Percentiles rank a stretch among this genome's conserved stretches.
Conservation (phyloP, 2,797 vertebrate species). For the Sebastes paucispinis region DNA sequence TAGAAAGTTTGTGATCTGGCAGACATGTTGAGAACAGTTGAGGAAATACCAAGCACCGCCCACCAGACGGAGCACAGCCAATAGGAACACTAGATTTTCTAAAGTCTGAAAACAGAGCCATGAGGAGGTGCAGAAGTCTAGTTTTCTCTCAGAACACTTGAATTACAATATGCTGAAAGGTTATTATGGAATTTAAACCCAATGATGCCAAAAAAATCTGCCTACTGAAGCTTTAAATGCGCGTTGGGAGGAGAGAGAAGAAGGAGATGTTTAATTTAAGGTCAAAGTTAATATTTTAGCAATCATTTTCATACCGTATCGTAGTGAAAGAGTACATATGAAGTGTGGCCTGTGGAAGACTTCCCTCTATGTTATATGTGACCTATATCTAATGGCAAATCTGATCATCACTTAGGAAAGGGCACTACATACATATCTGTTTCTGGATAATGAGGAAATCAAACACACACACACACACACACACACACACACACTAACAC, state of each 20-base stretch:
- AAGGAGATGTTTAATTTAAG: not conserved
- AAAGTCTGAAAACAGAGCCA: too few relatives aligned
- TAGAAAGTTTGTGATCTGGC: fast-evolving
- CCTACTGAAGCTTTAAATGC: not conserved
- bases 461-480: not conserved
- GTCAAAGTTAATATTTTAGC: not conserved
- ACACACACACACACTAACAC: not conserved
- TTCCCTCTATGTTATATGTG: not conserved
- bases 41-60: too few relatives aligned
- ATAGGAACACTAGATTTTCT: too few relatives aligned
- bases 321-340: not conserved
- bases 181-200: too few relatives aligned
- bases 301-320: not conserved
- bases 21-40: too few relatives aligned
- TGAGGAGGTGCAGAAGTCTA: too few relatives aligned
- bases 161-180: fast-evolving
- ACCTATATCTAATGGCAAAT: constrained; percentile 14
- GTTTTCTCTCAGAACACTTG: too few relatives aligned
- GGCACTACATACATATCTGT: not conserved
- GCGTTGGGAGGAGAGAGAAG: not conserved
- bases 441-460: constrained; percentile 28
- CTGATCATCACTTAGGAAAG: constrained; percentile 19
- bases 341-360: not conserved
- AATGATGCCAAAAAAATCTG: too few relatives aligned
- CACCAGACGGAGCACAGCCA: too few relatives aligned